Evolutionary conservation across 2,888 invertebrate genomes (phyloP), one percentile per base, ranked within the genome.

Genomic region (Schrankia costaestrigalis): DNA sequence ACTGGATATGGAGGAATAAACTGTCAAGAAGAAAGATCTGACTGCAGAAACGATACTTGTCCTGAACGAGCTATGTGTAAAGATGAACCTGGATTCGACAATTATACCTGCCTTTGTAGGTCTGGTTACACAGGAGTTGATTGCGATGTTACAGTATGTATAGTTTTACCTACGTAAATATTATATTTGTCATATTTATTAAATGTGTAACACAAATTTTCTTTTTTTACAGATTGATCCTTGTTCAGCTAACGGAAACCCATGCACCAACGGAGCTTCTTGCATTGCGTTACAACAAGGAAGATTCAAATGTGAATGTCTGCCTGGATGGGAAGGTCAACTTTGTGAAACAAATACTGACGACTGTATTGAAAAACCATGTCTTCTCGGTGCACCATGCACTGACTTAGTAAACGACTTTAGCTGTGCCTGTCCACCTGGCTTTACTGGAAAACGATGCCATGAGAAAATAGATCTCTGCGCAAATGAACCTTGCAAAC

Each of bases 1-100:
- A 90, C 93, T 3, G 97, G 97, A 24, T 97, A 96, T 62, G 92
- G 93, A 5, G 97, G 97, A n/a, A 91, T 96, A 18, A 97, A 97
- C 69, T 98, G 98, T 68, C 97, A 98, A 84, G 95, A 97, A 70
- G 97, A 97, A 77, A 91, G 93, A 58, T 93, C 95, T 9, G 97
- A 98, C 61, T 98, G 97, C 68, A 89, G 89, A 53, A 94, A 94
- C 66, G 94, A 95, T 44, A 96, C 98, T 0, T 99, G 99, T 60
- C 96, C 97, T 1, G 97, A 97, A 68, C 90, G 97, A 63, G 98
- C 98, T 2, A 97, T 97, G 95, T 99, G 99, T 78, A 97, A 98
- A 82, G 97, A 98, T 75, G 95, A 94, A 78, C 97, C 94, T 11
- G 96, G 95, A 39, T 92, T 91, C 56, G 95, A 94, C 59, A 97